Evolutionary conservation across 2,797 vertebrate species (phyloP), one percentile per base, ranked within the genome.

Genomic region (Neosalanx taihuensis): DNA sequence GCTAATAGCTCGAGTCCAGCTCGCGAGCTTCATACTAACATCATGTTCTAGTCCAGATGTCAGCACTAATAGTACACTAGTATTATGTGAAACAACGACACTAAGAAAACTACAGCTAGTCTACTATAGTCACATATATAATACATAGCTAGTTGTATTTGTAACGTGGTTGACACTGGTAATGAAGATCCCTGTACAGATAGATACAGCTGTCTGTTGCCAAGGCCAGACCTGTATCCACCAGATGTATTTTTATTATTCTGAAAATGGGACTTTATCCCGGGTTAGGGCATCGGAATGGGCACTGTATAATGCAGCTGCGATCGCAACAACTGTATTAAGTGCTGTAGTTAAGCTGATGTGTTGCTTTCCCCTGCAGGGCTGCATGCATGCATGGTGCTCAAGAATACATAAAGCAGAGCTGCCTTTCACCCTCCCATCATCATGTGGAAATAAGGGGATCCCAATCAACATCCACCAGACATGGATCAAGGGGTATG

Each of bases 361-460:
- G 9, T n/a, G 20, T 26, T 23, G 3, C 31, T 53, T 53, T 51
- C 65, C 49, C 15, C 23, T 67, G 49, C 65, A 83, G 80, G 3
- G 68, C 37, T 10, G 12, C 68, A 33, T 26, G 12, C 68, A 33
- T 26, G 23, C 70, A 62, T 20, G 67, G 63, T 67, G 18, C 51
- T n/a, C 18, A 56, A 3, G 60, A 73, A 0, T 70, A 63, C 51
- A 49, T 41, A 1, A 61, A 41, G 37, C 37, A 41, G 2, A 46
- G 3, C 41, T 10, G 62, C 1, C 62, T 60, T 79, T 46, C 23
- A 1, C 15, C 35, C 2, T 57, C 64, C 46, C 23, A 64, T 29
- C 60, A 67, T 15, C 73, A 80, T 70, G 51, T 82, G 74, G 78
- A 67, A 51, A 65, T 77, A 77, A 73, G 68, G 31, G 68, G 65